A percentile compares a stretch with the other conserved stretches of the same genome.
Conservation (phyloP, 2,888 invertebrate species). For the Euplagia quadripunctaria region DNA sequence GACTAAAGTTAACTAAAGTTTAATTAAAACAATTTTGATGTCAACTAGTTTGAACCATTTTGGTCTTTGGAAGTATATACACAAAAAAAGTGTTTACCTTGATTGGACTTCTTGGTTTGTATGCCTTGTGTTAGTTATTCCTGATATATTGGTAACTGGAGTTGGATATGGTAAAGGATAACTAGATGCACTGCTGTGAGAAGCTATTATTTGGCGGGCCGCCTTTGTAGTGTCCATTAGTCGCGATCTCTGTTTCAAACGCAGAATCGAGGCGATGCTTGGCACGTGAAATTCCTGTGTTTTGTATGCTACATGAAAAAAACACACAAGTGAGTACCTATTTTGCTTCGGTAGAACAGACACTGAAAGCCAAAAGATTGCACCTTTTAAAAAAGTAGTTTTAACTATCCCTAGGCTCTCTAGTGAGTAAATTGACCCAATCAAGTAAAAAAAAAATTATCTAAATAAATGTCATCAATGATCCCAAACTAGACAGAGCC, state of each 20-base stretch:
- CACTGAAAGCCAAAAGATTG: no score
- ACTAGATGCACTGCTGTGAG: slow-evolving; percentile 78
- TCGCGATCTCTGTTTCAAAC: slow-evolving; percentile 87
- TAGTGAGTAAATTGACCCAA: no score
- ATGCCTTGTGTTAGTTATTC: background rate
- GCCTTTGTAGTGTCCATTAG: slow-evolving; percentile 89
- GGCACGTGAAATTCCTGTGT: slow-evolving; percentile 88
- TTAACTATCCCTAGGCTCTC: no score
- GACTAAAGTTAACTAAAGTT: background rate
- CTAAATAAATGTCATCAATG: no score
- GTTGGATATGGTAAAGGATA: slow-evolving; percentile 60
- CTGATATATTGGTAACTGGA: slow-evolving; percentile 1
- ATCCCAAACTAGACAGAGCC: no score
- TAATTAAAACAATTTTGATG: background rate
- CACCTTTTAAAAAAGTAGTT: no score
- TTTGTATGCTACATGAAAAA: slow-evolving; percentile 65
- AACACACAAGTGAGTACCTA: slow-evolving; percentile 6
- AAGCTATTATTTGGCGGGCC: slow-evolving; percentile 88
- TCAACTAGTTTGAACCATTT: no score
- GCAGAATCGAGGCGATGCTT: slow-evolving; percentile 88
- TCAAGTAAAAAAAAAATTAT: no score
- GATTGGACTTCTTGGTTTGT: background rate
- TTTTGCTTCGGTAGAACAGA: no score
- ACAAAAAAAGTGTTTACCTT: slow-evolving; percentile 7
- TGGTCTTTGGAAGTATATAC: background rate